Percentiles rank a stretch among this genome's conserved stretches.
Evolutionary conservation across 2,797 vertebrate species (phyloP).

Genomic region (Vireo griseus): DNA sequence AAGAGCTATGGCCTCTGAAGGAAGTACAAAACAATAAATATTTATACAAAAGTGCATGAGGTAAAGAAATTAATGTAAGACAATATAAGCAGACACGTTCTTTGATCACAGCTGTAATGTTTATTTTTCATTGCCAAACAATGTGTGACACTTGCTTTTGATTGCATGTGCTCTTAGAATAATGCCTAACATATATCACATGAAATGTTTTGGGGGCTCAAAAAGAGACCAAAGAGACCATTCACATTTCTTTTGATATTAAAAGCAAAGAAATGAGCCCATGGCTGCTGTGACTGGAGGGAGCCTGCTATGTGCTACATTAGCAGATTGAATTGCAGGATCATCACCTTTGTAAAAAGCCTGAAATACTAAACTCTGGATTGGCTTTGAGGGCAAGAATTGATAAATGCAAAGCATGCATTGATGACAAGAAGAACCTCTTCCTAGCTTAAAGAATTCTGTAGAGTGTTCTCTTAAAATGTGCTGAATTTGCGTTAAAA

Average conservation of each 20-base stretch:
- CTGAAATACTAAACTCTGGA: background rate
- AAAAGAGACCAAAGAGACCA: background rate
- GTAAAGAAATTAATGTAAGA: background rate
- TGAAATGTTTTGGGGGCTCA: background rate
- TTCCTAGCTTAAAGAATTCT: constrained; percentile 15
- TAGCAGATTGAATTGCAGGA: background rate
- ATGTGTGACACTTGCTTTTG: background rate
- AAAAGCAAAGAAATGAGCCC: background rate
- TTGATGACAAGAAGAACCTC: background rate
- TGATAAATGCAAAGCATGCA: background rate
- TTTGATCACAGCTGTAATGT: background rate
- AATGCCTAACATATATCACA: background rate
- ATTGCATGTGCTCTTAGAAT: background rate
- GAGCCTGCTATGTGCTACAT: background rate
- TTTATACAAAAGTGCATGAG: background rate
- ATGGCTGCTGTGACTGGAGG: background rate
- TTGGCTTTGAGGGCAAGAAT: background rate
- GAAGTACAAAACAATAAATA: background rate
- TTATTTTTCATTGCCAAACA: background rate
- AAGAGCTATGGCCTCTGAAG: background rate
- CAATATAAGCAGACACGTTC: background rate
- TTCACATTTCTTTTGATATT: background rate
- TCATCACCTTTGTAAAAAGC: background rate
- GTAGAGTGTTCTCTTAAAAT: constrained; percentile 28
- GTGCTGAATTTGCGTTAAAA: constrained; percentile 48